Conservation (phyloP, 2,888 invertebrate species). For the Cyrtodaria siliqua region DNA sequence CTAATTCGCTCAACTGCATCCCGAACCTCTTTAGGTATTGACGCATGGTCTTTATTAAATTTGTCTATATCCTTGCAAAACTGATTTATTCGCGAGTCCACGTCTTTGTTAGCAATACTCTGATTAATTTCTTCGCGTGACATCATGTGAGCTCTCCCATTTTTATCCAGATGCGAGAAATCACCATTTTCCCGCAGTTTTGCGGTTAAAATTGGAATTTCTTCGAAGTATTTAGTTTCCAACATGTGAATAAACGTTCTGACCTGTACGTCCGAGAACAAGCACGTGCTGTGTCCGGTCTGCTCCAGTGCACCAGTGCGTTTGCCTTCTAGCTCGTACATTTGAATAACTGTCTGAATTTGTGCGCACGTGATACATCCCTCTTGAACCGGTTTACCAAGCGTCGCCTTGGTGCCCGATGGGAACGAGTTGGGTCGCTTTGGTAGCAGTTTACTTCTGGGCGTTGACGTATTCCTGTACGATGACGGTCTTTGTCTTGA, state of each 20-base stretch:
- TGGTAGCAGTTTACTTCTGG: not conserved
- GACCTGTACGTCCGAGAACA: slow-evolving; percentile 55
- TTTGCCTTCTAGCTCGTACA: slow-evolving; percentile 33
- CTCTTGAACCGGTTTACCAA: not conserved
- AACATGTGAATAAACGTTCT: slow-evolving; percentile 46
- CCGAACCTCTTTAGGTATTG: slow-evolving; percentile 38
- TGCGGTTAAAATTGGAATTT: slow-evolving; percentile 29
- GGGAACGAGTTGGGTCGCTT: not conserved
- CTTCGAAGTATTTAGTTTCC: slow-evolving; percentile 42
- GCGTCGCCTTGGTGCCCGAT: not conserved
- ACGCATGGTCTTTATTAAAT: slow-evolving; percentile 33
- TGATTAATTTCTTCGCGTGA: slow-evolving; percentile 30
- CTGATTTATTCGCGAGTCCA: slow-evolving; percentile 35
- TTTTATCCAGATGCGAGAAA: slow-evolving; percentile 2
- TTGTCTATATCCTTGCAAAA: slow-evolving; percentile 49
- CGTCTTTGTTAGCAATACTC: slow-evolving; percentile 17
- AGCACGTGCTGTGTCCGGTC: slow-evolving; percentile 42
- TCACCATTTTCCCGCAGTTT: slow-evolving; percentile 31
- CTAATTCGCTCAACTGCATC: slow-evolving; percentile 40
- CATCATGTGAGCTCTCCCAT: not conserved
- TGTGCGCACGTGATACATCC: slow-evolving; percentile 40
- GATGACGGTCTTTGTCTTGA: not conserved
- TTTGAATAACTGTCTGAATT: slow-evolving; percentile 42
- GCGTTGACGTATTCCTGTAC: slow-evolving; percentile 10
- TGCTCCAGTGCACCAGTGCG: not conserved